phyloP scores from a whole-genome alignment of 2,888 invertebrate genomes.

The Epinotia bilunana region DNA sequence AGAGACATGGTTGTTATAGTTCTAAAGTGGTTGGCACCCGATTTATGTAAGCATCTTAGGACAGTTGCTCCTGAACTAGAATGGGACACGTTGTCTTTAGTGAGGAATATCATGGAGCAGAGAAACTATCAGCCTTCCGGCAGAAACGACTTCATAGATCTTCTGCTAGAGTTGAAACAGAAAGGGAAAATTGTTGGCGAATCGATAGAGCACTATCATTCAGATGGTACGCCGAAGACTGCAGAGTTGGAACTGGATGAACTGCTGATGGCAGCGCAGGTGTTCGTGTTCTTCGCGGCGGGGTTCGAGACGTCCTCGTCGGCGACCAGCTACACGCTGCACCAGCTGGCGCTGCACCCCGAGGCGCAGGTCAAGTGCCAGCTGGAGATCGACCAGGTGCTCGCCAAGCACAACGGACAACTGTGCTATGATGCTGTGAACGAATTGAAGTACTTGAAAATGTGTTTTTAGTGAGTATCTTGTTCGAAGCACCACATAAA shows the following conservation, averaged over 20 bases:
- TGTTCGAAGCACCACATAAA: too few relatives aligned
- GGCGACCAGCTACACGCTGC: constrained; percentile 55
- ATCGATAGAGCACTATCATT: constrained; percentile 51
- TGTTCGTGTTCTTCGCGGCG: constrained; percentile 61
- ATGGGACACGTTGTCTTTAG: constrained; percentile 51
- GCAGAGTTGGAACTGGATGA: constrained; percentile 58
- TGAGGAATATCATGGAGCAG: constrained; percentile 52
- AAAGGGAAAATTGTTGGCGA: constrained; percentile 55
- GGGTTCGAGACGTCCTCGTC: constrained; percentile 69
- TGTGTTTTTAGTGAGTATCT: constrained; percentile 51
- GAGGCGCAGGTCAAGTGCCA: constrained; percentile 60
- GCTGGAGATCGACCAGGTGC: constrained; percentile 59
- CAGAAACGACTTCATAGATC: constrained; percentile 61
- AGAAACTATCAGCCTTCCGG: constrained; percentile 54
- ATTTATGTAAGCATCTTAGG: constrained; percentile 48
- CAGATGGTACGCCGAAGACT: constrained; percentile 51
- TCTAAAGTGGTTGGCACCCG: constrained; percentile 52
- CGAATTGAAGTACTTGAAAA: constrained; percentile 59
- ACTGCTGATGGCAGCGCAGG: constrained; percentile 57
- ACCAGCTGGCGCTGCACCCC: constrained; percentile 62
- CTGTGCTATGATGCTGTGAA: constrained; percentile 58
- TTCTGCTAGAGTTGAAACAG: constrained; percentile 58
- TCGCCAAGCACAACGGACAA: constrained; percentile 52
- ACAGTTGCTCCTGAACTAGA: constrained; percentile 50
- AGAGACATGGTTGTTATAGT: constrained; percentile 14